Percentiles rank a stretch among this genome's conserved stretches.
phyloP scores from a whole-genome alignment of 1,140 invertebrate species.

The Conus betulinus region DNA sequence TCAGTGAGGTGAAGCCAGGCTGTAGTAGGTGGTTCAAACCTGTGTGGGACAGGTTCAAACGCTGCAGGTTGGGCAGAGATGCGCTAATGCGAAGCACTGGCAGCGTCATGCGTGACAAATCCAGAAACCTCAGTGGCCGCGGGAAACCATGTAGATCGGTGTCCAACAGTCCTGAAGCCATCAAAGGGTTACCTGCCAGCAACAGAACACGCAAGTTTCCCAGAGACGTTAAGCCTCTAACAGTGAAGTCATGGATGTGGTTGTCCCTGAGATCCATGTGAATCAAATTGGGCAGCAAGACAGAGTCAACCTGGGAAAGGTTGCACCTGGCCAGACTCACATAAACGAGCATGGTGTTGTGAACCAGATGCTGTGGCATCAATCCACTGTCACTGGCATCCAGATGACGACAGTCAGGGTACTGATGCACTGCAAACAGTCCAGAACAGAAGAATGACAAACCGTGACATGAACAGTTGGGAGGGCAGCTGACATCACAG shows the following conservation, averaged over 20 bases:
- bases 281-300: not conserved
- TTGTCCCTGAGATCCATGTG: constrained; percentile 11
- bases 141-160: not conserved
- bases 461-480: constrained; percentile 20
- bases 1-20: constrained; percentile 5
- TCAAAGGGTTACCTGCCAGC: not conserved
- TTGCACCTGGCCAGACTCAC: constrained; percentile 21
- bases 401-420: not conserved
- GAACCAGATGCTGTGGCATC: not conserved
- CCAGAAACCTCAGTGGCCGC: not conserved
- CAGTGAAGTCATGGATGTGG: not conserved
- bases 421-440: not conserved
- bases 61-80: not conserved
- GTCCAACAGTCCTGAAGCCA: not conserved
- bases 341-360: not conserved
- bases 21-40: not conserved
- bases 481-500: constrained; percentile 12
- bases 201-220: not conserved
- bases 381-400: not conserved
- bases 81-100: not conserved
- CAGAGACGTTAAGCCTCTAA: not conserved
- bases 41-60: constrained; percentile 33
- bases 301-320: not conserved
- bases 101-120: not conserved
- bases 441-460: constrained; percentile 2